A percentile compares a stretch with the other conserved stretches of the same genome.
phyloP scores from a whole-genome alignment of 2,797 vertebrate species.

The Cyprinella venusta region DNA sequence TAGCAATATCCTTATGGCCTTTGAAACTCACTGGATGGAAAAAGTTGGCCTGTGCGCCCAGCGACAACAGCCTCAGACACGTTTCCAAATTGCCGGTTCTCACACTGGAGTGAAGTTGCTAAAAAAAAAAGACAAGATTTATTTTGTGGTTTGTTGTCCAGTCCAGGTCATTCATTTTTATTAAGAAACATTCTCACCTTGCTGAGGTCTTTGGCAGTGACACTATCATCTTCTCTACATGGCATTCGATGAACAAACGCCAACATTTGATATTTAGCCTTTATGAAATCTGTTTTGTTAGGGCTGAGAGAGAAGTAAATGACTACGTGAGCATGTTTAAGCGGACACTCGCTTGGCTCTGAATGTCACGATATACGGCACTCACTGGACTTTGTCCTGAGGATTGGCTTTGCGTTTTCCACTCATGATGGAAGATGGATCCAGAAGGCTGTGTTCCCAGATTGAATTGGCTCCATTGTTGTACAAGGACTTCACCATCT shows the following conservation, averaged over 20 bases:
- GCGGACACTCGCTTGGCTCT: not conserved
- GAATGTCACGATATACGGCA: not conserved
- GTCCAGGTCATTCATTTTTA: not conserved
- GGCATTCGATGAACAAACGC: conserved; percentile 96
- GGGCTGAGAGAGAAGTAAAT: conserved; percentile 77
- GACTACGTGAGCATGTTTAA: conserved; percentile 39
- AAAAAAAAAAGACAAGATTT: conserved; percentile 45
- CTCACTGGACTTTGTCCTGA: conserved; percentile 98
- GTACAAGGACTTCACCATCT: conserved; percentile 98
- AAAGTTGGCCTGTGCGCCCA: conserved; percentile 97
- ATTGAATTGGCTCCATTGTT: conserved; percentile 98
- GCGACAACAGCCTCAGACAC: conserved; percentile 90
- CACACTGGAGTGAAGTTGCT: conserved; percentile 99
- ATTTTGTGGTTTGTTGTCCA: not conserved
- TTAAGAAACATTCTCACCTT: conserved; percentile 79
- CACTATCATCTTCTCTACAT: conserved; percentile 95
- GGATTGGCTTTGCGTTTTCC: conserved; percentile 96
- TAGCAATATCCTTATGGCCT: not conserved
- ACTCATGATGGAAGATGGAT: conserved; percentile 91
- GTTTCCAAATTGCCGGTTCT: conserved; percentile 97
- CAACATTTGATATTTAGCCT: conserved; percentile 98
- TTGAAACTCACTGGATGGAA: conserved; percentile 90
- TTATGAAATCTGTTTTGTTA: conserved; percentile 98
- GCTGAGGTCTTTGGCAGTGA: conserved; percentile 96
- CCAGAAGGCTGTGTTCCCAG: conserved; percentile 97